Base-by-base conservation (phyloP, 2,797 vertebrate species). In the Falco biarmicus region DNA sequence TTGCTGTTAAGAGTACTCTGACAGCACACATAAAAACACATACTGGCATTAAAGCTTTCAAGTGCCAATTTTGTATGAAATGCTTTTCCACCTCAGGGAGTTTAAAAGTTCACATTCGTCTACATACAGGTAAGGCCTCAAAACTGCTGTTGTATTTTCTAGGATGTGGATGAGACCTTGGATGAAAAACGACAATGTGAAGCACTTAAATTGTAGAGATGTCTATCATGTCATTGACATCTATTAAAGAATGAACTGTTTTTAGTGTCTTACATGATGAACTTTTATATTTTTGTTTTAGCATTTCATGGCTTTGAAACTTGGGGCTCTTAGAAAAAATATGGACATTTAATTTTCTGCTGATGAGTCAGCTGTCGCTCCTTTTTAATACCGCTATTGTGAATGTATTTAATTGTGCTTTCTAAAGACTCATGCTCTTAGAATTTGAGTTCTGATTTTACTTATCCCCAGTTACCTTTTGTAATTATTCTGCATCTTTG, bases 11-110 rank as follows among this genome's bases (percentile, higher is more conserved):
- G 98, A 99, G 99, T 75, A 99, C 99, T 32, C 99, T 99, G 56
- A 99, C 99, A 2, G 99, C 99, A 64, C 99, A 99, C 96, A 99
- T 99, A 98, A 99, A 99, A 98, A 99, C 99, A 13, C 99, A 99
- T 97, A 99, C 99, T 9, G 99, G 99, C 90, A 98, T 99, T 97
- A 99, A 99, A 98, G 99, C 99, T 85, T 99, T 99, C 83, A 99
- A 99, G 98, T 99, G 99, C 98, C 99, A 99, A 89, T 98, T 98
- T 98, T 99, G 99, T 96, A 98, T 99, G 97, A 99, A 99, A 98
- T 99, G 99, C 96, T 99, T 99, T 98, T 99, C 99, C 97, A 99
- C 99, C 86, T 99, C 99, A 78, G 99, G 99, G 85, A 99, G 99
- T 98, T 99, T 99, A 98, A 99, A 99, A 98, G 99, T 99, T 92